Base-by-base conservation (phyloP, 2,888 invertebrate species). In the Mesopsocus fuscifrons region DNA sequence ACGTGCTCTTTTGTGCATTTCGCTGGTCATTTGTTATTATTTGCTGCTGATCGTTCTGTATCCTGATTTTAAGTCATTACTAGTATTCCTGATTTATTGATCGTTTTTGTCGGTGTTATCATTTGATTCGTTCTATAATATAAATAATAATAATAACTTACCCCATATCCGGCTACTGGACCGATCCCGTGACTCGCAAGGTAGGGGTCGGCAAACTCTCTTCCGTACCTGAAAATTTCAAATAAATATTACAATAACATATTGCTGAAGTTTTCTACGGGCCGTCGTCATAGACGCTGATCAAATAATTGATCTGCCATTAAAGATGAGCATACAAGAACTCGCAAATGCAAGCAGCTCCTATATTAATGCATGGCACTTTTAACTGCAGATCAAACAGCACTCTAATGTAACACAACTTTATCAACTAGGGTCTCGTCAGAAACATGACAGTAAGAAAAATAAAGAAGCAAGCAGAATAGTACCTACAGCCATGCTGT, bases 131-230 rank as follows among this genome's bases (percentile, higher is more conserved):
- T n/a, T n/a, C 15, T 21, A 4, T 33, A 21, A n/a, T 35, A 3
- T 1, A 26, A 23, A 26, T 9, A 30, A 46, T 50, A n/a, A n/a
- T n/a, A n/a, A n/a, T n/a, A n/a, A 60, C 75, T 77, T 74, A 94
- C 92, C 75, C 91, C 92, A 65, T 94, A 94, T 59, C 92, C 91
- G 53, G 94, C 83, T 56, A 94, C 84, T 54, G 94, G 94, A 59
- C 94, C 94, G 62, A 94, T 91, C 51, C 89, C 81, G 67, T 92
- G 92, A 53, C 84, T 48, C 51, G 65, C 88, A 59, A 94, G 69
- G 67, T 91, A 92, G 46, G 91, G 89, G 66, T 94, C 92, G 54
- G 87, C 81, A 59, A 83, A 85, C 21, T 89, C 88, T 60, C 88
- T 75, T 55, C 85, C 85, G 61, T 88, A 88, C 52, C 83, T 83